Evolutionary conservation across 2,888 invertebrate species (phyloP).

Genomic region (Lithophane semibrunnea): DNA sequence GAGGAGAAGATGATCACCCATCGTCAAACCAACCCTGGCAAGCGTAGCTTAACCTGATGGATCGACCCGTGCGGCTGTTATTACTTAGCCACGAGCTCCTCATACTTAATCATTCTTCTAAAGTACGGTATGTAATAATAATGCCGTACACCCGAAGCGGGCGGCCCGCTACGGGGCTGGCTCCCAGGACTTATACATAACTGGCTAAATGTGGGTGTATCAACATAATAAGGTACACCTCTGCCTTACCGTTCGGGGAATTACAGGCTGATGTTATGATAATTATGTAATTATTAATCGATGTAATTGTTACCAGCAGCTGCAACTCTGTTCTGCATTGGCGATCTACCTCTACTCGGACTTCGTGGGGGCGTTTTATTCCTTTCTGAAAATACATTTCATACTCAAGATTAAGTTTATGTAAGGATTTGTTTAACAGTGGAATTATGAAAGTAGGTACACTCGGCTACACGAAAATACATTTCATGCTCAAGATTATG

Average conservation of each 20-base stretch:
- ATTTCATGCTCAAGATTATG: background rate
- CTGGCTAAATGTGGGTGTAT: too few relatives aligned
- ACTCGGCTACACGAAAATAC: conserved; percentile 18
- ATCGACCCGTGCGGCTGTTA: too few relatives aligned
- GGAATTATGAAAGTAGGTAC: background rate
- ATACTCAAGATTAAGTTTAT: background rate
- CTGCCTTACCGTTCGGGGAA: background rate
- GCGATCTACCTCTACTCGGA: conserved; percentile 33
- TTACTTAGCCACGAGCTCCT: too few relatives aligned
- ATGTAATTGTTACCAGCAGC: conserved; percentile 53
- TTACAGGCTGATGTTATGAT: background rate
- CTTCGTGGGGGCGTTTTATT: conserved; percentile 22
- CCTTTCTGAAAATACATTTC: conserved; percentile 38
- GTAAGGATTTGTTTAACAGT: background rate
- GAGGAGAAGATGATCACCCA: too few relatives aligned
- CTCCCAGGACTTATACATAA: too few relatives aligned
- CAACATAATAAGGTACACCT: background rate
- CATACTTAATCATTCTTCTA: too few relatives aligned
- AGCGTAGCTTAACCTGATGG: too few relatives aligned
- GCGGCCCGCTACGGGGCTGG: too few relatives aligned
- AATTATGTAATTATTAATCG: background rate
- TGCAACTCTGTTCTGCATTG: conserved; percentile 11
- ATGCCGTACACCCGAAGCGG: too few relatives aligned
- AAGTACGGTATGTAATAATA: too few relatives aligned
- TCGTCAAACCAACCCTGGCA: too few relatives aligned